phyloP scores from a whole-genome alignment of 2,797 vertebrate genomes.

The Hafferia zeledoni region DNA sequence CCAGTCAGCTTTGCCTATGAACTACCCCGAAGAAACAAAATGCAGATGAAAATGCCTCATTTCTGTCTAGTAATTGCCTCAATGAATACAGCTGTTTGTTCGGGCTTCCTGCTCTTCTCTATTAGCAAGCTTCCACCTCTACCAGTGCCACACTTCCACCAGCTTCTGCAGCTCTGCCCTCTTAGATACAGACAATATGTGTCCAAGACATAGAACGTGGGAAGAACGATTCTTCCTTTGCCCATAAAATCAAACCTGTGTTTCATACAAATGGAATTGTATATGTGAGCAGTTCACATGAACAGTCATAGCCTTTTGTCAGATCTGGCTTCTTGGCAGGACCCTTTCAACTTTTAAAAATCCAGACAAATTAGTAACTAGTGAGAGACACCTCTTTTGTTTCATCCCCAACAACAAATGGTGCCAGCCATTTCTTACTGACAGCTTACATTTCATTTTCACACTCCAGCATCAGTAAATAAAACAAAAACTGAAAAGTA shows the following conservation, averaged over 20 bases:
- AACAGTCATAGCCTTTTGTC: not conserved
- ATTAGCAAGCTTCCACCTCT: not conserved
- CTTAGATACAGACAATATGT: not conserved
- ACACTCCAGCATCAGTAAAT: not conserved
- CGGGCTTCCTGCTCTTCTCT: not conserved
- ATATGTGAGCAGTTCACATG: rapidly evolving
- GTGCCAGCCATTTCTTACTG: not conserved
- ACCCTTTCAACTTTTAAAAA: not conserved
- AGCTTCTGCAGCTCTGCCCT: not conserved
- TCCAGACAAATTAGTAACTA: not conserved
- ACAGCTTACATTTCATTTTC: not conserved
- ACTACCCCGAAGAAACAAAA: not conserved
- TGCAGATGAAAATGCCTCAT: not conserved
- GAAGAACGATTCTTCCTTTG: not conserved
- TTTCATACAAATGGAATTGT: not conserved
- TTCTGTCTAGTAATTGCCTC: not conserved
- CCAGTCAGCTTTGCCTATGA: not conserved
- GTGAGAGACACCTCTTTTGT: not conserved
- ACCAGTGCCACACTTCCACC: not conserved
- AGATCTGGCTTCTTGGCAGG: not conserved
- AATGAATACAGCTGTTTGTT: not conserved
- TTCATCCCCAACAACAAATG: not conserved
- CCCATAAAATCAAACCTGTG: not conserved
- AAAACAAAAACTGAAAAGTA: not conserved
- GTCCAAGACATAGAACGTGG: not conserved